Base-by-base conservation (phyloP, 2,888 invertebrate genomes). In the Ormyrus labotus region DNA sequence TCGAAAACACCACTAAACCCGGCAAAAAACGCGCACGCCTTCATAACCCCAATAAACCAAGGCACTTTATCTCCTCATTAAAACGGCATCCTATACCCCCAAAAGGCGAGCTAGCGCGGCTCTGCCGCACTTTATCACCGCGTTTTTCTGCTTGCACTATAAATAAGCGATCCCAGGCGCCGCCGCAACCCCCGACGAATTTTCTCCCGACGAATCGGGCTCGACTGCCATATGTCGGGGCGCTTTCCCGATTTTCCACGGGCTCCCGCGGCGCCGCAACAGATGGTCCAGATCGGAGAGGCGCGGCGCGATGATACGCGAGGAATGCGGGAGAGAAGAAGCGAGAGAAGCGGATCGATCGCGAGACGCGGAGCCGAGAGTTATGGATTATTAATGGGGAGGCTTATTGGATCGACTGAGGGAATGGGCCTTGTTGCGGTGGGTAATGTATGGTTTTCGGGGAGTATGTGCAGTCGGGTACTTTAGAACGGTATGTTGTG, bases 181-280 rank as follows among this genome's bases (percentile, higher is more conserved):
- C 19, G 51, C 64, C 9, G 8, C 71, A 34, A 47, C 67, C 61
- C 68, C 48, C 34, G 50, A 6, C 13, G 13, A 76, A 76, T 70
- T 63, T 77, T 77, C 47, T 58, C 48, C 34, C 19, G 67, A 70
- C 79, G 79, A 86, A 83, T 86, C 82, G 84, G 63, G 9, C 34
- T 83, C 89, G 88, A 84, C 84, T 86, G 87, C 89, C 89, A 89
- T 89, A 88, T 89, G 89, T 87, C 85, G 87, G 82, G 87, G 82
- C 83, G 84, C 78, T 88, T 88, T 88, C 83, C 87, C 88, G 84
- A 88, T 87, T 87, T 87, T 86, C 84, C 85, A 83, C 50, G 51
- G 47, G 63, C 45, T 55, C 78, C 61, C 13, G 69, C 11, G 69
- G 64, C 69, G 69, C 51, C 69, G 83, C 82, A 87, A 84, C 89